phyloP scores from a whole-genome alignment of 2,113 vertebrate species.

The Rousettus leschenaultii region DNA sequence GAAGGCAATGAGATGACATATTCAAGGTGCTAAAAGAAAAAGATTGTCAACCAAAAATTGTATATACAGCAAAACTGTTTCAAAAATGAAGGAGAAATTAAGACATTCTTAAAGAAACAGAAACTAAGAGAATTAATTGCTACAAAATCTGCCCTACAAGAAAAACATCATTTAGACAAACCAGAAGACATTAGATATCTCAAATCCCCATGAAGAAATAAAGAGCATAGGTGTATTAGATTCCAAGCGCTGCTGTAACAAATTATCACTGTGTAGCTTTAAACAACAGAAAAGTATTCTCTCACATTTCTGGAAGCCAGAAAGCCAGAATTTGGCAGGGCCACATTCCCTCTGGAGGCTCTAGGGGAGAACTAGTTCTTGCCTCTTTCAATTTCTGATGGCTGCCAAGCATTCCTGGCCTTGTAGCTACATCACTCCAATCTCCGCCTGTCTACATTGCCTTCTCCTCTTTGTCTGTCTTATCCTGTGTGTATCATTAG shows the following conservation, averaged over 20 bases:
- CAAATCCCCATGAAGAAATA: not conserved
- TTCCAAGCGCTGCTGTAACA: not conserved
- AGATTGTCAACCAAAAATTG: not conserved
- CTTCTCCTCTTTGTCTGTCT: not conserved
- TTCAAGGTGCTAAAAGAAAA: not conserved
- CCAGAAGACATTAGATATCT: not conserved
- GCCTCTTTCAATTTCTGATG: not conserved
- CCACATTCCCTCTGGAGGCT: not conserved
- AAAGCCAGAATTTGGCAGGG: not conserved
- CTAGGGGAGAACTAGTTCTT: not conserved
- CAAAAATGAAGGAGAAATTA: not conserved
- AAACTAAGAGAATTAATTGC: not conserved
- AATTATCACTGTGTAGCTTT: not conserved
- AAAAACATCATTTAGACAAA: not conserved
- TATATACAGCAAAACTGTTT: not conserved
- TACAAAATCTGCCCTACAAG: not conserved
- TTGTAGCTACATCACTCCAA: not conserved
- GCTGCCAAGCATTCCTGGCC: not conserved
- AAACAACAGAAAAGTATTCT: not conserved
- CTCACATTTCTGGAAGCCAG: not conserved
- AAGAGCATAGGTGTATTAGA: not conserved
- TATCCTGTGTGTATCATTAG: not conserved
- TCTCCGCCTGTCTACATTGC: not conserved
- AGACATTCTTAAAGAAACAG: not conserved
- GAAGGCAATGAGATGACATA: not conserved